Evolutionary conservation across 2,113 vertebrate genomes (phyloP).

Genomic region (Casuarius casuarius): DNA sequence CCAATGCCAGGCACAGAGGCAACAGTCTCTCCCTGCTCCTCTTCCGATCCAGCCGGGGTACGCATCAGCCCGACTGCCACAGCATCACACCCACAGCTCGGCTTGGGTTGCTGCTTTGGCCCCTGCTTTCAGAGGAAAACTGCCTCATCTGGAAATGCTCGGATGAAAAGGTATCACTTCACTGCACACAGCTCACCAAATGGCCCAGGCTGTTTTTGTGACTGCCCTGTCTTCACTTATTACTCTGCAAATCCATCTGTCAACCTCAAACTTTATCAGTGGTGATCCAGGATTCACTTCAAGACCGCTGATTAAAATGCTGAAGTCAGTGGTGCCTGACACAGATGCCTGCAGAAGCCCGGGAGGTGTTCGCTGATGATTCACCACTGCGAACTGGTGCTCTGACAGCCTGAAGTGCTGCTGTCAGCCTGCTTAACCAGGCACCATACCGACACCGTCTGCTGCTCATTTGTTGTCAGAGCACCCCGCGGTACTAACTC

Average conservation of each 20-base stretch:
- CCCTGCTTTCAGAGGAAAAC: too few species aligned
- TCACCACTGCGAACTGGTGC: neutral
- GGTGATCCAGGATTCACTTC: neutral
- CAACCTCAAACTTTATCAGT: neutral
- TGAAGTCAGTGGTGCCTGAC: fast-evolving
- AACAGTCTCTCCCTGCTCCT: too few species aligned
- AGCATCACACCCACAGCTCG: too few species aligned
- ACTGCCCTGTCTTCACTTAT: neutral
- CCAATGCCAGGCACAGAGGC: too few species aligned
- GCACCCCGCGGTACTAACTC: too few species aligned
- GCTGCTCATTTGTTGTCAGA: neutral
- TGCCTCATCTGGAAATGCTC: too few species aligned
- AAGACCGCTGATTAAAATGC: neutral
- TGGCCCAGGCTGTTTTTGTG: neutral
- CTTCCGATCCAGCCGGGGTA: too few species aligned
- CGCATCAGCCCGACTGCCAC: too few species aligned
- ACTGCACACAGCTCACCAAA: too few species aligned
- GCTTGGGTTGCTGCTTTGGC: too few species aligned
- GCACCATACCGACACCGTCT: neutral
- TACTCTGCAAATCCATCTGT: neutral
- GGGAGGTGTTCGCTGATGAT: neutral
- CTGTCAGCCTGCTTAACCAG: fast-evolving
- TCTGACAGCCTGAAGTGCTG: too few species aligned
- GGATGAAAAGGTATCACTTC: too few species aligned
- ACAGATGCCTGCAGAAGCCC: neutral